phyloP scores from a whole-genome alignment of 2,888 invertebrate species.

The Mellilla xanthometata region DNA sequence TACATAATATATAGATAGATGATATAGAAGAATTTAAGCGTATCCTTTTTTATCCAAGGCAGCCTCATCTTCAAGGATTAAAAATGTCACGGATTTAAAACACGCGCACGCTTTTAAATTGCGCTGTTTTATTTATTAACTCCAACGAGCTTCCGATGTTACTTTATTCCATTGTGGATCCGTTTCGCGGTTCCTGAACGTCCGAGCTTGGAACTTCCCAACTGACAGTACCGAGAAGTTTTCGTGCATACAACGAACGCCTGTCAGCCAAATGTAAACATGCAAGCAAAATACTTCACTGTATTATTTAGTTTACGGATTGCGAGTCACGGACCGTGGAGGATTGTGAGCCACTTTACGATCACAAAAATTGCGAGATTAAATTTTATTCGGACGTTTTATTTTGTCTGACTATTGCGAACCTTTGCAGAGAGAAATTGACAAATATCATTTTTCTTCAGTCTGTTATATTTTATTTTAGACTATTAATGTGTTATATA shows the following conservation, averaged over 20 bases:
- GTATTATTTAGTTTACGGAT: slow-evolving; percentile 59
- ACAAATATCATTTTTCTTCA: too few species aligned
- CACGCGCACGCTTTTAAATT: not conserved
- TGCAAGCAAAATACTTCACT: slow-evolving; percentile 63
- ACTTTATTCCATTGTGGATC: slow-evolving; percentile 80
- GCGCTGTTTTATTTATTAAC: slow-evolving; percentile 72
- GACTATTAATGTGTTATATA: too few species aligned
- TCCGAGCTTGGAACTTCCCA: slow-evolving; percentile 71
- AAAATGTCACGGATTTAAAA: too few species aligned
- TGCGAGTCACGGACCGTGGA: slow-evolving; percentile 30
- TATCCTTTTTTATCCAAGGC: too few species aligned
- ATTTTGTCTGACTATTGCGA: too few species aligned
- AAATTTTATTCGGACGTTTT: too few species aligned
- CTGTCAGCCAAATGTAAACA: slow-evolving; percentile 76
- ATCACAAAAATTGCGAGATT: not conserved
- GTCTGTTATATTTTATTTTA: too few species aligned
- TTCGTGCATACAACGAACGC: slow-evolving; percentile 80
- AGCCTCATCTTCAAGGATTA: too few species aligned
- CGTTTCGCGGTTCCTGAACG: slow-evolving; percentile 69
- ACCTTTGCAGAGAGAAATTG: too few species aligned
- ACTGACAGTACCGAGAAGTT: slow-evolving; percentile 76
- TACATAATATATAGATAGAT: too few species aligned
- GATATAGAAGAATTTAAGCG: too few species aligned
- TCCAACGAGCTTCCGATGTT: slow-evolving; percentile 81
- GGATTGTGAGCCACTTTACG: slow-evolving; percentile 12